A percentile compares a stretch with the other conserved stretches of the same genome.
Conservation (phyloP, 2,797 vertebrate genomes). For the Kryptopterus vitreolus region DNA sequence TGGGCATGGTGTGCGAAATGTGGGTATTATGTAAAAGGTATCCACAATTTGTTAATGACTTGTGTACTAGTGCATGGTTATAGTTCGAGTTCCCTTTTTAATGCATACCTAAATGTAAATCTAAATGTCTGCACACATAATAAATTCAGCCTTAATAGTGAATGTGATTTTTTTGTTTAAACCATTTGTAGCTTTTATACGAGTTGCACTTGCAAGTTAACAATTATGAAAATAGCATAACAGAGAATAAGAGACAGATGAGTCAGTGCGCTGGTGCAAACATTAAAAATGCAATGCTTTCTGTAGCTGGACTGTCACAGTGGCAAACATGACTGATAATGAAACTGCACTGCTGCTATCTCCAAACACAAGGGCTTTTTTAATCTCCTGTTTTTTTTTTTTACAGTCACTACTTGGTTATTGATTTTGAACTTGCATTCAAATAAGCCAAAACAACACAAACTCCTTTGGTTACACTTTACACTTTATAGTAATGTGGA, state of each 20-base stretch:
- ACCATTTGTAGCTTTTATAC: not conserved
- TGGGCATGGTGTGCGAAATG: not conserved
- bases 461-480: not conserved
- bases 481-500: not conserved
- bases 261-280: not conserved
- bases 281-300: constrained; percentile 3
- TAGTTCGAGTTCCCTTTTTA: constrained; percentile 9
- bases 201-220: not conserved
- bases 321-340: constrained; percentile 9
- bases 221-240: not conserved
- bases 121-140: not conserved
- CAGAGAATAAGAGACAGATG: not conserved
- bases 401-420: not conserved
- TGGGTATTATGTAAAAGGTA: not conserved
- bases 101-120: not conserved
- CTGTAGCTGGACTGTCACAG: not conserved
- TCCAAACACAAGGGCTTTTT: not conserved
- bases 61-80: not conserved
- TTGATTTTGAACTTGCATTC: not conserved
- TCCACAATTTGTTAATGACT: not conserved
- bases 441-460: not conserved
- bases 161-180: not conserved
- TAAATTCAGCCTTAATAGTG: not conserved
- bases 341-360: constrained; percentile 8
- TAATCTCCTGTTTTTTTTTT: not conserved